A percentile compares a stretch with the other conserved stretches of the same genome.
These are phyloP conservation scores for Drosophila prolongata DNA, from an alignment of 2,888 invertebrate genomes.

Conservation along the genomic window DNA sequence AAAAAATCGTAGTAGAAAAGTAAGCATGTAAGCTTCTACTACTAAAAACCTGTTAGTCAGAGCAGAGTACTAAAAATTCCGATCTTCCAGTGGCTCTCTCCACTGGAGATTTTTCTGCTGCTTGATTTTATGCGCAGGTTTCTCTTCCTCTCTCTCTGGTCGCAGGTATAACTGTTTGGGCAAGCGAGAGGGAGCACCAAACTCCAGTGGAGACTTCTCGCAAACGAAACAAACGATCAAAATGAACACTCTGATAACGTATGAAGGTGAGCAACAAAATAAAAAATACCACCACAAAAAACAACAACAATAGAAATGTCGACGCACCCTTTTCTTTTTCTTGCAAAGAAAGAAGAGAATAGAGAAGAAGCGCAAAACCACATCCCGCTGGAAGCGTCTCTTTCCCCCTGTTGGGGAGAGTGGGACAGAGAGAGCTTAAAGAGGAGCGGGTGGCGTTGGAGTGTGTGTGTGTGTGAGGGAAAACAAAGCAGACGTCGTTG, in stretches of 20 bases:
- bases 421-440: conserved; percentile 30
- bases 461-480: conserved; percentile 24
- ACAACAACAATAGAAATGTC: conserved; percentile 58
- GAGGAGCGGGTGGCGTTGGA: conserved; percentile 39
- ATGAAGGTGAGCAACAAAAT: conserved; percentile 74
- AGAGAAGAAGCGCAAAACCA: conserved; percentile 70
- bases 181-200: conserved; percentile 8
- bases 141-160: conserved; percentile 7
- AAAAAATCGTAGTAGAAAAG: conserved; percentile 62
- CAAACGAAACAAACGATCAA: conserved; percentile 60
- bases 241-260: conserved; percentile 67
- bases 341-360: conserved; percentile 39
- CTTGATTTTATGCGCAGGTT: conserved; percentile 36
- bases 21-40: conserved; percentile 41
- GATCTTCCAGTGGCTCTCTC: conserved; percentile 68
- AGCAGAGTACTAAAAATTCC: conserved; percentile 71
- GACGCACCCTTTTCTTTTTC: conserved; percentile 75
- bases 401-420: conserved; percentile 37
- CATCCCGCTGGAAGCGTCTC: conserved; percentile 63
- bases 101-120: conserved; percentile 9
- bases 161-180: conserved; percentile 64
- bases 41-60: conserved; percentile 70
- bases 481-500: conserved; percentile 56
- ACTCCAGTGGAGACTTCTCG: conserved; percentile 61
- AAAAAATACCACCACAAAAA: conserved; percentile 54